Evolutionary conservation across 2,797 vertebrate genomes (phyloP), one percentile per base, ranked within the genome.

Genomic region (Triplophysa yarkandensis): DNA sequence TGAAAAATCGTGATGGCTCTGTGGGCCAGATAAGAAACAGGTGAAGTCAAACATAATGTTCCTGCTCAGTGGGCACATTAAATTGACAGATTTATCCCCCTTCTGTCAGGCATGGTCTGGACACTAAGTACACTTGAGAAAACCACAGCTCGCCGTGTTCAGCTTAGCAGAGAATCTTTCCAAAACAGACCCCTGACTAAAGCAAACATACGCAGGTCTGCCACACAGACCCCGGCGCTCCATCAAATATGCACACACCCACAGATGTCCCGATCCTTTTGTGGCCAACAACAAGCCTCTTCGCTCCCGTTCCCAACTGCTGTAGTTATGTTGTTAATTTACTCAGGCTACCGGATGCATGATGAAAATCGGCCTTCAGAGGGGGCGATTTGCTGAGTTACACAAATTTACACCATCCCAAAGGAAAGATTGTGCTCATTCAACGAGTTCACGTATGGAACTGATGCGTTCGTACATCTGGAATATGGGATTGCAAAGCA

Each of bases 11-110:
- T 46, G 25, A 69, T 50, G 84, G 81, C 77, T 88, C 88, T 88
- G 83, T 86, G 84, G 83, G 86, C 82, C 80, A 86, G 88, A 90
- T 85, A 88, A 90, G 89, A 91, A n/a, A 87, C 86, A 89, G 86
- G 85, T 81, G 27, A 86, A 90, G 86, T 89, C 86, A 88, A 90
- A 89, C 87, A 85, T 83, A 88, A 87, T 89, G 88, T 92, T 92
- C 89, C 87, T 86, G 87, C 84, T 91, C 88, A 88, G 79, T 89
- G 89, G 87, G 83, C 88, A 84, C 83, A 88, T 91, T 91, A 87
- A 89, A 87, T 69, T 77, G 85, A 85, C 86, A 89, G 84, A 87
- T 88, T 87, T 87, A 60, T 84, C 82, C 82, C 78, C 75, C 34
- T 55, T 79, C 83, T 80, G 86, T 78, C 83, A 84, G 85, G 82